Evolutionary conservation across 2,113 vertebrate genomes (phyloP), one percentile per base, ranked within the genome.

Genomic region (Chaetops frenatus): DNA sequence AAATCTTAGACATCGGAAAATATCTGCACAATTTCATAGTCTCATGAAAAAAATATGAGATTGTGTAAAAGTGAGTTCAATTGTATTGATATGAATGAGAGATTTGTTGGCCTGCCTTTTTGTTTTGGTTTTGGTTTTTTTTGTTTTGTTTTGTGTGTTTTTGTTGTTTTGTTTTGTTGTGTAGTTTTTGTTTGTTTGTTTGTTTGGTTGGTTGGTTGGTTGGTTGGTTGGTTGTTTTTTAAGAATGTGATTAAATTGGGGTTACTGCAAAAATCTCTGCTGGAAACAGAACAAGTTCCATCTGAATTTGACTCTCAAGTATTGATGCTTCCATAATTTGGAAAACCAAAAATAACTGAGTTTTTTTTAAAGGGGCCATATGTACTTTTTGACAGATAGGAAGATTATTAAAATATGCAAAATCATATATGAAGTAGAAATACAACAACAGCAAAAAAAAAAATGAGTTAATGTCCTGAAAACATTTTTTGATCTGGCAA

Each of bases 331-430:
- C 20, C 0, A 2, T 5, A 19, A 16, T 42, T 57, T 62, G 4
- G 8, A 13, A 81, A 42, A 42, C 0, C 5, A 91, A 60, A 81
- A 40, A 61, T 48, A 70, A 9, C 1, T 36, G 4, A 2, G 3
- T 0, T 0, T 4, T 2, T 35, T 65, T 47, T 14, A 56, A 29
- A 54, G 10, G 10, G 51, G 10, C 0, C 2, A 9, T 12, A 3
- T 29, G 2, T 35, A 28, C 2, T 35, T 72, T 64, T 70, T 51
- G 38, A 51, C 12, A 76, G 7, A 23, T 4, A 31, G 4, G 1
- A 8, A 54, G 10, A 24, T 0, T 4, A 57, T 4, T 58, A 33
- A 54, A 58, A 10, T 35, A 9, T 47, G 19, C 11, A 62, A 60
- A 71, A 84, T 56, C 3, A 23, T 28, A 4, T 12, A 16, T 40